A percentile compares a stretch with the other conserved stretches of the same genome.
These are phyloP conservation scores for Anarhynchus alexandrinus DNA, from an alignment of 2,113 vertebrate species.

Conservation along the genomic window DNA sequence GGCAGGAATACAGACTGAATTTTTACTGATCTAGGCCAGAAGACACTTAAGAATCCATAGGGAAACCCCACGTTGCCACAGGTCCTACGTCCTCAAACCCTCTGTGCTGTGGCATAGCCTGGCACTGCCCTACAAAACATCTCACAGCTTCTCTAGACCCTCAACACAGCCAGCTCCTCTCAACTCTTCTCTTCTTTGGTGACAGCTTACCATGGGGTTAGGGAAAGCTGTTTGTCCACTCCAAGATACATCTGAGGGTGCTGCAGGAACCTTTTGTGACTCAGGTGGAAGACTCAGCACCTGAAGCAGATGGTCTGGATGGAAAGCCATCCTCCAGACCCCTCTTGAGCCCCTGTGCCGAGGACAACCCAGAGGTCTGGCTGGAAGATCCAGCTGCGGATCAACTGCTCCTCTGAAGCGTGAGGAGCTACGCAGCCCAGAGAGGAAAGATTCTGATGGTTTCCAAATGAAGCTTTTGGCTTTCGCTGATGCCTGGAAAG, in stretches of 20 bases:
- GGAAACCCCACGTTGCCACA: not conserved
- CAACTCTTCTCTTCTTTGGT: not conserved
- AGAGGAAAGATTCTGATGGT: constrained; percentile 55
- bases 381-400: constrained; percentile 24
- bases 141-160: not conserved
- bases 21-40: not conserved
- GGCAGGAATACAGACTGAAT: not conserved
- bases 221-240: not conserved
- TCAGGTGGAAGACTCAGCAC: not conserved
- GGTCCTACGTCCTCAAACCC: not conserved
- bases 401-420: constrained; percentile 6
- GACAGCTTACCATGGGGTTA: not conserved
- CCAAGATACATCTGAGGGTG: not conserved
- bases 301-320: not conserved
- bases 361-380: constrained; percentile 11
- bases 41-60: not conserved
- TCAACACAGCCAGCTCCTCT: not conserved
- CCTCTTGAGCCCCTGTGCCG: constrained; percentile 2
- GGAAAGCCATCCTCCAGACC: not conserved
- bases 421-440: constrained; percentile 21
- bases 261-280: not conserved
- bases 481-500: constrained; percentile 55
- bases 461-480: constrained; percentile 66
- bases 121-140: not conserved
- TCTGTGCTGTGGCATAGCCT: not conserved